Percentiles rank a stretch among this genome's conserved stretches.
These are phyloP conservation scores for Hystrix brachyura DNA, from an alignment of 2,113 vertebrate species.

Conservation along the genomic window DNA sequence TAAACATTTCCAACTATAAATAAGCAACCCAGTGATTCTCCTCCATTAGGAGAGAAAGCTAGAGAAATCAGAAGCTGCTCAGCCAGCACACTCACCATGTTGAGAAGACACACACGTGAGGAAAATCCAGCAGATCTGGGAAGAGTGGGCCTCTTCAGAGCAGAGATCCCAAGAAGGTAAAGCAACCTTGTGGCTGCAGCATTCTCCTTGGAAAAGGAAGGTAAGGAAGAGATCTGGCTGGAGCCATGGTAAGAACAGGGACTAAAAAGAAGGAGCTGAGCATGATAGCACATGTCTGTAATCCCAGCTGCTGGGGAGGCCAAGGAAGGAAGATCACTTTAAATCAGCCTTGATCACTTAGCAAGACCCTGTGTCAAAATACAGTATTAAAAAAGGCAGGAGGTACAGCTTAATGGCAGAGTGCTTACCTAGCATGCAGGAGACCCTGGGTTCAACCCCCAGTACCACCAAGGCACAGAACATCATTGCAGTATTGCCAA, in stretches of 20 bases:
- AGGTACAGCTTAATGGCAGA: not conserved
- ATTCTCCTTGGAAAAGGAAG: not conserved
- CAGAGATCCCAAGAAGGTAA: not conserved
- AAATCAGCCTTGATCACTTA: not conserved
- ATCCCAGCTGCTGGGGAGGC: not conserved
- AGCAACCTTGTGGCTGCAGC: not conserved
- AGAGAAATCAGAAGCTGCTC: not conserved
- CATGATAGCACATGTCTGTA: not conserved
- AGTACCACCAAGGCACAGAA: no score
- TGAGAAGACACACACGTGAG: not conserved
- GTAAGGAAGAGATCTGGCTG: not conserved
- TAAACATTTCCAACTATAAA: constrained; percentile 44
- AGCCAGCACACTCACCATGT: not conserved
- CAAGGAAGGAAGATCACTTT: not conserved
- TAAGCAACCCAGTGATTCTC: not conserved
- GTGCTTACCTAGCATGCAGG: not conserved
- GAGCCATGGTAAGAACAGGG: not conserved
- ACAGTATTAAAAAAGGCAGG: not conserved
- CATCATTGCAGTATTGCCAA: rapidly evolving
- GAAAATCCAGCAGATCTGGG: not conserved
- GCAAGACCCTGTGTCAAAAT: not conserved
- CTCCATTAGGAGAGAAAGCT: not conserved
- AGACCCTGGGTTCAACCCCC: not conserved
- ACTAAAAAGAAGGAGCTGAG: not conserved
- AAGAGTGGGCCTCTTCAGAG: not conserved